A percentile compares a stretch with the other conserved stretches of the same genome.
Evolutionary conservation across 1,140 invertebrate genomes (phyloP).

Genomic region (Lineus longissimus): DNA sequence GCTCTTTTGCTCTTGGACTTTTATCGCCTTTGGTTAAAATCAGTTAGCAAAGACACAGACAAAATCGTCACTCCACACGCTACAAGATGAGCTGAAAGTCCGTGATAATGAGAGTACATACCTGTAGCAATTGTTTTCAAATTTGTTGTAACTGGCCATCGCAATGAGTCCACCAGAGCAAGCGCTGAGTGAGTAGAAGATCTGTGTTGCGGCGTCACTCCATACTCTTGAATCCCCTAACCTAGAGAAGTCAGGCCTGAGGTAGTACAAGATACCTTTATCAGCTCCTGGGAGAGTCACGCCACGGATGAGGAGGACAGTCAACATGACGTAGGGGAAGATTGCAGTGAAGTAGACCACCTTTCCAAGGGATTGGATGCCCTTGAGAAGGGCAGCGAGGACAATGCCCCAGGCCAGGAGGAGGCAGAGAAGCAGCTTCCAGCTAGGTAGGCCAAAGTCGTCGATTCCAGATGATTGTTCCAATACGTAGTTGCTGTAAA

Average conservation of each 20-base stretch:
- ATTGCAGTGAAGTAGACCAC: constrained; percentile 80
- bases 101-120: constrained; percentile 60
- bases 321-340: constrained; percentile 79
- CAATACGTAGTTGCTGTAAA: constrained; percentile 66
- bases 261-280: constrained; percentile 69
- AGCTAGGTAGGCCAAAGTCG: constrained; percentile 66
- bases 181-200: constrained; percentile 88
- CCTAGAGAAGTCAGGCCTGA: constrained; percentile 37
- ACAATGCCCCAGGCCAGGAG: constrained; percentile 49
- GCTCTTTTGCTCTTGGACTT: too few species aligned
- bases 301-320: constrained; percentile 74
- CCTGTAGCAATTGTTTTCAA: constrained; percentile 81
- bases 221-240: constrained; percentile 60
- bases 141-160: constrained; percentile 89
- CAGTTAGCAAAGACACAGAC: too few species aligned
- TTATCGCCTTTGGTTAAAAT: too few species aligned
- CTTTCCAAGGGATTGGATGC: constrained; percentile 53
- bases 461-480: constrained; percentile 71
- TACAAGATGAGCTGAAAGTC: too few species aligned
- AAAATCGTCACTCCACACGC: too few species aligned
- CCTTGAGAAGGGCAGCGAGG: constrained; percentile 38
- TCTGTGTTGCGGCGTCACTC: constrained; percentile 89
- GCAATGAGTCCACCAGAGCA: constrained; percentile 92
- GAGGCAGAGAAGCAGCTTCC: constrained; percentile 57
- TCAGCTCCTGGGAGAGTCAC: constrained; percentile 74